Conservation (phyloP, 2,888 invertebrate species). For the Tachina grossa region DNA sequence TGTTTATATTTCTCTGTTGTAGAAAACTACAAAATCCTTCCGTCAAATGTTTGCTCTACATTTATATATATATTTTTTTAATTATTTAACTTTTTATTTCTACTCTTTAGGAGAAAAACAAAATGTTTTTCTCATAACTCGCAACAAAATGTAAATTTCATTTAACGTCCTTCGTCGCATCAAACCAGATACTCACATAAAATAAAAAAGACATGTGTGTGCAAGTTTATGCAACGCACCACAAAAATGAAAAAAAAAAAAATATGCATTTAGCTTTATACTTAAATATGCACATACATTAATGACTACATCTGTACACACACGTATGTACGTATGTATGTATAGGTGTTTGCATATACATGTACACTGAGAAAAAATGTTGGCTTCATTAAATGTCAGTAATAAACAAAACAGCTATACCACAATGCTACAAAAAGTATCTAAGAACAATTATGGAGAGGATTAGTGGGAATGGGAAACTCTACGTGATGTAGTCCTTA, state of each 20-base stretch:
- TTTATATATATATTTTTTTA: constrained; percentile 50
- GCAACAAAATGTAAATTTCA: constrained; percentile 73
- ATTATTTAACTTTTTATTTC: constrained; percentile 7
- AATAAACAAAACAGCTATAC: no score
- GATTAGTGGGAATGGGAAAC: no score
- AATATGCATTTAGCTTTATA: constrained; percentile 21
- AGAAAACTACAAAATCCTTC: constrained; percentile 47
- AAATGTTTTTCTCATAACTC: constrained; percentile 55
- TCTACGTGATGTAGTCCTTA: no score
- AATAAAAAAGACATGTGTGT: not conserved
- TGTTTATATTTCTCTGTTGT: not conserved
- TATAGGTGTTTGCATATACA: not conserved
- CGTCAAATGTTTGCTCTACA: constrained; percentile 66
- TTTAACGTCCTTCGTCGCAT: constrained; percentile 71
- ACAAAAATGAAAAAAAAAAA: constrained; percentile 8
- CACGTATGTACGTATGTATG: not conserved
- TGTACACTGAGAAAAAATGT: constrained; percentile 34
- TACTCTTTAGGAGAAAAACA: constrained; percentile 2
- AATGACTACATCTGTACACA: not conserved
- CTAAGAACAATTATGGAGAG: no score
- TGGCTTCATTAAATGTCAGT: no score
- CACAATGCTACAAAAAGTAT: no score
- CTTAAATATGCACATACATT: constrained; percentile 24
- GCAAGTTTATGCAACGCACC: constrained; percentile 12
- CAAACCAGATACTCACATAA: constrained; percentile 42